Base-by-base conservation (phyloP, 1,140 invertebrate species). In the Ephestia elutella region DNA sequence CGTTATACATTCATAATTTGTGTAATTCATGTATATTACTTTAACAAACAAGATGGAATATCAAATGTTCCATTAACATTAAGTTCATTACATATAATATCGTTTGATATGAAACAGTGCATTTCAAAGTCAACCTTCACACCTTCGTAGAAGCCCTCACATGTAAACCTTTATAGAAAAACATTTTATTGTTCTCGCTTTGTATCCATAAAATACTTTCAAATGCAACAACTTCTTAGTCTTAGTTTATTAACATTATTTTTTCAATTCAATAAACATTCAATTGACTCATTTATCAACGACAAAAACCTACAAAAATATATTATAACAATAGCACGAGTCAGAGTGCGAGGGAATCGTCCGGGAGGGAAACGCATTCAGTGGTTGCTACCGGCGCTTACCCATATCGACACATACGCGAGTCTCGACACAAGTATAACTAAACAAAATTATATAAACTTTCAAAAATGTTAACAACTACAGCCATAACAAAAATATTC, bases 281-380 rank as follows among this genome's bases (percentile, higher is more conserved):
- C 85, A 87, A 87, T 87, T 87, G 85, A 87, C 85, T 85, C 78
- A 86, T 81, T 78, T 86, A 86, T 86, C 83, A 87, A 87, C 83
- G 83, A 86, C 80, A 86, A 87, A 86, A 78, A 78, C 73, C 85
- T 87, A 87, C 85, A 87, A 87, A 87, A 87, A 87, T 87, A 87
- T 87, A 85, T 86, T 76, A 75, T 84, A 85, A 87, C 76, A 85
- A 80, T 82, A 86, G 85, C 82, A 80, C 80, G 79, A 85, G 76
- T 85, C 74, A 78, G 65, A 80, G 74, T 78, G 79, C 69, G 71
- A 74, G 71, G 69, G 71, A 71, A 67, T 67, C 66, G 66, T 71
- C 66, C 65, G 59, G 65, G 56, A n/a, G n/a, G n/a, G n/a, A n/a
- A 70, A 75, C 69, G 71, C 60, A 60, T 58, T 71, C 73, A 74